Percentiles rank a stretch among this genome's conserved stretches.
Evolutionary conservation across 2,113 vertebrate genomes (phyloP).

Genomic region (Ictalurus furcatus): DNA sequence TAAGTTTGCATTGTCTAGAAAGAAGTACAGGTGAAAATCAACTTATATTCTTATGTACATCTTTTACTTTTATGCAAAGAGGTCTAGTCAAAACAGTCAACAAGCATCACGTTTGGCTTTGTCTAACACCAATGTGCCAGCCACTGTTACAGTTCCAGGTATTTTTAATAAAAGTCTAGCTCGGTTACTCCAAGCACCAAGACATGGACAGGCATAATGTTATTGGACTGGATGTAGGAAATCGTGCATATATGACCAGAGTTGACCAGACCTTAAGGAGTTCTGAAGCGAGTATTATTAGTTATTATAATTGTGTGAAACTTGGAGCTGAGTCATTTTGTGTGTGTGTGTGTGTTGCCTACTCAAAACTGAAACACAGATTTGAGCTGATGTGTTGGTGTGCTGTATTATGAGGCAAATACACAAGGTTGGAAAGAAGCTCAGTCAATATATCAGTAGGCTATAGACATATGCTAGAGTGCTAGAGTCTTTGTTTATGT

Average conservation of each 20-base stretch:
- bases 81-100: neutral
- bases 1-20: slow-evolving; percentile 25
- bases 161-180: neutral
- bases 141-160: neutral
- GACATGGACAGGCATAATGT: neutral
- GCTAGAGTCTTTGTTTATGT: too few species aligned
- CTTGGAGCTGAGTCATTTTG: neutral
- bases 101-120: neutral
- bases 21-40: slow-evolving; percentile 29
- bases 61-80: neutral
- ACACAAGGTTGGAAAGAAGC: neutral
- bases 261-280: neutral
- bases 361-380: neutral
- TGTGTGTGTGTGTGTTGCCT: neutral
- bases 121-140: neutral
- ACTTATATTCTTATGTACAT: neutral
- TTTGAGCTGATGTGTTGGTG: neutral
- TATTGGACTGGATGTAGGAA: neutral
- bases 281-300: neutral
- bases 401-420: neutral
- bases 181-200: neutral
- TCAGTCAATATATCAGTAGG: neutral
- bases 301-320: neutral
- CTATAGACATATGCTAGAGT: neutral
- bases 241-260: neutral